Base-by-base conservation (phyloP, 2,888 invertebrate genomes). In the Dryocosmus kuriphilus region DNA sequence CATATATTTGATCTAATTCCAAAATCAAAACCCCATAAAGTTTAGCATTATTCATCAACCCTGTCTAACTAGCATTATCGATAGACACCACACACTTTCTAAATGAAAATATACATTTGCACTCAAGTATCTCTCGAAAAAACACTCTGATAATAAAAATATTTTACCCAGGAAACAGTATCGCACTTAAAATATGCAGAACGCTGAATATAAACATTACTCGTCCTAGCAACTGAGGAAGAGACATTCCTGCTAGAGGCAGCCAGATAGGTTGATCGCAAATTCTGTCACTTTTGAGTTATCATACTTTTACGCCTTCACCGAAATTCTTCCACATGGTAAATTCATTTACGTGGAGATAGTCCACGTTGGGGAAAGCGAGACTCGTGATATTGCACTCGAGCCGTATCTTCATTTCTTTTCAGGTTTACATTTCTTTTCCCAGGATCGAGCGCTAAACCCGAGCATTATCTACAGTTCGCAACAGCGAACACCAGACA, bases 401-500 rank as follows among this genome's bases (percentile, higher is more conserved):
- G 7, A 35, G 62, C 16, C 35, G 62, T 63, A 63, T 63, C 32
- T 63, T 11, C 32, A n/a, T n/a, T 63, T 35, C 32, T 63, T 63
- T 61, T 63, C 35, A 9, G 30, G 46, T 24, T 65, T 67, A 46
- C 46, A 67, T 71, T 71, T 71, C 71, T 71, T 71, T 71, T 51
- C 30, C 30, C 22, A 16, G 51, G 71, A 30, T 51, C 71, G 46
- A 67, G 71, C 30, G 71, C 51, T 71, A 71, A 71, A 71, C 27
- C 71, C 46, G 27, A 71, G 71, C 27, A 71, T 71, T 71, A 71
- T 71, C 71, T 51, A 22, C 41, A 30, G 30, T n/a, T 71, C 51
- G 71, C 51, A 71, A 71, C 51, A 71, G 71, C 71, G 32, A 71
- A 51, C 51, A 30, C 67, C 71, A 71, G 67, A 32, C 76, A 63